Conservation (phyloP, 2,113 vertebrate species). For the Gymnobelideus leadbeateri region DNA sequence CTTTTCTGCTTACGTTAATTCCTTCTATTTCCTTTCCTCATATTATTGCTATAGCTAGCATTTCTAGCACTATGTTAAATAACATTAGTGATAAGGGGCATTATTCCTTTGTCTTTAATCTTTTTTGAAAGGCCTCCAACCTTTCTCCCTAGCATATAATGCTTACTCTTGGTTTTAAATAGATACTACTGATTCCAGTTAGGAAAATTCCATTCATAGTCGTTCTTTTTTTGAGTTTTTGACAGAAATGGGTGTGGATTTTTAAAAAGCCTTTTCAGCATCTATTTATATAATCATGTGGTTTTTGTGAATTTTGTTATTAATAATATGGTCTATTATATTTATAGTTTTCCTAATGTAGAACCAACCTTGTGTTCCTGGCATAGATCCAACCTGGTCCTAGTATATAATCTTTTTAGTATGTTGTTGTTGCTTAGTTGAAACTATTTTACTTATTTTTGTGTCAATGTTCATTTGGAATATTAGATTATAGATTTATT, state of each 20-base stretch:
- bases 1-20: not conserved
- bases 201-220: not conserved
- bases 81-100: not conserved
- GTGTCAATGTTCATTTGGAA: not conserved
- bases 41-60: not conserved
- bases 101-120: not conserved
- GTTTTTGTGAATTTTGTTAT: not conserved
- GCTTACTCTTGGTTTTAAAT: not conserved
- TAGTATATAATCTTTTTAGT: not conserved
- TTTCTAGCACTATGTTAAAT: not conserved
- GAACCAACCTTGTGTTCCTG: not conserved
- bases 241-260: not conserved
- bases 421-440: not conserved
- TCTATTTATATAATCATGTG: not conserved
- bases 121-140: not conserved
- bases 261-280: not conserved
- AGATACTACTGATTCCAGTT: not conserved
- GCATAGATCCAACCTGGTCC: not conserved
- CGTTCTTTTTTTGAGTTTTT: not conserved
- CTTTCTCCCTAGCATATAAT: not conserved
- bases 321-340: not conserved
- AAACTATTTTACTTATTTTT: not conserved
- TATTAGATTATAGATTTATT: not conserved
- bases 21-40: not conserved
- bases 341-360: not conserved